Evolutionary conservation across 2,888 invertebrate genomes (phyloP).

Genomic region (Trichopoda pennipes): DNA sequence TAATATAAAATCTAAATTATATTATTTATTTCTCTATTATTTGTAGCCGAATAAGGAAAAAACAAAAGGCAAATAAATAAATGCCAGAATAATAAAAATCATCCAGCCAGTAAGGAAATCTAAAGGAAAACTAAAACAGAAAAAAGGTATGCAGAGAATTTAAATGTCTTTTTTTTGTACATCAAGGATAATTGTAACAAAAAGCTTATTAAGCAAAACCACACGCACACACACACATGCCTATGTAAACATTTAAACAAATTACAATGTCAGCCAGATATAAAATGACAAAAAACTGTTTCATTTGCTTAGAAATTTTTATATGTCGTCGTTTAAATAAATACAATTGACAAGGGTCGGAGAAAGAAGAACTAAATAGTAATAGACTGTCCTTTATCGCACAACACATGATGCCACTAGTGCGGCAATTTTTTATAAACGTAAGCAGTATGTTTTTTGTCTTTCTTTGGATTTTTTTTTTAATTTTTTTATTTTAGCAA

Average conservation of each 20-base stretch:
- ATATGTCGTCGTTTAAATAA: neutral
- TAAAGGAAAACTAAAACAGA: constrained; percentile 10
- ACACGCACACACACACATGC: neutral
- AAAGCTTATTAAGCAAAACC: constrained; percentile 75
- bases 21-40: constrained; percentile 1
- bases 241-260: constrained; percentile 6
- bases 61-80: constrained; percentile 16
- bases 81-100: neutral
- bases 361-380: neutral
- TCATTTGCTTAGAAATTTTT: neutral
- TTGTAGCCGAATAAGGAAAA: constrained; percentile 8
- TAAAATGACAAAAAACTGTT: constrained; percentile 7
- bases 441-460: constrained; percentile 17
- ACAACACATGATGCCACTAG: constrained; percentile 22
- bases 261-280: neutral
- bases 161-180: constrained; percentile 14
- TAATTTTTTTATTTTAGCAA: too few species aligned
- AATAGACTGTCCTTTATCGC: constrained; percentile 13
- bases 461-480: too few species aligned
- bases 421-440: constrained; percentile 4
- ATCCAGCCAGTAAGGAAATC: constrained; percentile 1
- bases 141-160: constrained; percentile 42
- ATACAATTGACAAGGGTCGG: constrained; percentile 3
- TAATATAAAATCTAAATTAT: constrained; percentile 30
- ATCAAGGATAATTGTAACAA: constrained; percentile 74